Evolutionary conservation across 2,113 vertebrate genomes (phyloP), one percentile per base, ranked within the genome.

Genomic region (Epinephelus moara): DNA sequence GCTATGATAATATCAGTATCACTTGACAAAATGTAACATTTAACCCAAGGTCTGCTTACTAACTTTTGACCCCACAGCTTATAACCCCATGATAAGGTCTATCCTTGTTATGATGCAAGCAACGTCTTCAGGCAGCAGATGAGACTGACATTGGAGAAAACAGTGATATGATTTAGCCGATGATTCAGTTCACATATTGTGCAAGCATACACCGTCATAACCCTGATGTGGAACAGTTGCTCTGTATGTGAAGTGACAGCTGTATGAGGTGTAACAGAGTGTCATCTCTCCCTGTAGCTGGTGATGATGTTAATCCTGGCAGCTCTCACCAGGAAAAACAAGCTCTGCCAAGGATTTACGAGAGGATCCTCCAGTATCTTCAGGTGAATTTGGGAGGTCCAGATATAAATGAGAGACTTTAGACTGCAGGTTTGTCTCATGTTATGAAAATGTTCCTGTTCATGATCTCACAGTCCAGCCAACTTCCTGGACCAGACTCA

Each of bases 401-500:
- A 12, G 4, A 52, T 12, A 68, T 14, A 17, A n/a, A 53, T 23
- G 0, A 0, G 23, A 0, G 57, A 60, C 14, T 7, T 80, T 0
- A 56, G 7, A 7, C 6, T n/a, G 27, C 18, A 23, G 68, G n/a
- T 52, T 64, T 13, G n/a, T 42, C 13, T 53, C 8, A 6, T 30
- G 6, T 42, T 2, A 23, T 27, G 14, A 33, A 40, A 84, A 61
- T 2, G 3, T 47, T 42, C 4, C 2, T 53, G 15, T 81, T 70
- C 30, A 0, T 53, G 47, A 27, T 79, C 1, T 59, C 33, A 50
- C 78, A 99, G 98, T 90, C 97, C 97, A 0, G 89, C 88, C 60
- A 95, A 96, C 80, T 95, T 98, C 90, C 81, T 97, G 88, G 95
- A 96, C 52, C 95, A 94, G 82, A 94, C 95, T n/a, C 93, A 92